These are phyloP conservation scores for Pterophyllum scalare DNA, from an alignment of 2,113 vertebrate genomes.

Conservation along the genomic window DNA sequence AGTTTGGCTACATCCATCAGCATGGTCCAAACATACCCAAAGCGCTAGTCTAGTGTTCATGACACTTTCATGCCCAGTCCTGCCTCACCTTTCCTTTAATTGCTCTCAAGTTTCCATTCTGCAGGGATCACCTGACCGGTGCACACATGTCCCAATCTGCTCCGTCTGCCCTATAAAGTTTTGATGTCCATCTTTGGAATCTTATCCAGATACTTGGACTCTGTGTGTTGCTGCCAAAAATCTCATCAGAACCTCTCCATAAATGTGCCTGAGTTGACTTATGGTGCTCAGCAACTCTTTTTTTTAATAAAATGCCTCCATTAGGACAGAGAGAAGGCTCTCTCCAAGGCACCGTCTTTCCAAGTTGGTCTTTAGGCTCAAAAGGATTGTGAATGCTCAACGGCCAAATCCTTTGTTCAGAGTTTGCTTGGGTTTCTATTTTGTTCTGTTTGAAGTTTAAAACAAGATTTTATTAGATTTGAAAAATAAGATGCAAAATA, in stretches of 20 bases:
- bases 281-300: neutral
- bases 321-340: neutral
- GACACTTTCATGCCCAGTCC: neutral
- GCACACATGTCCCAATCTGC: neutral
- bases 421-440: neutral
- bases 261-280: conserved; percentile 10
- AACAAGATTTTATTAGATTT: conserved; percentile 10
- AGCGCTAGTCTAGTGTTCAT: neutral
- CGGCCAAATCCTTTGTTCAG: neutral
- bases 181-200: neutral
- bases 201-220: neutral
- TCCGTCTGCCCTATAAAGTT: neutral
- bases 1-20: neutral
- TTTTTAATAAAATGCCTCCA: neutral
- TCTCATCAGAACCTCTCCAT: neutral
- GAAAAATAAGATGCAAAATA: conserved; percentile 8
- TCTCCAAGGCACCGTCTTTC: conserved; percentile 3
- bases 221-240: neutral
- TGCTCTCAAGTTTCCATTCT: neutral
- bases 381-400: neutral
- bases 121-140: neutral
- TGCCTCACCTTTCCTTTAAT: neutral
- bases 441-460: neutral
- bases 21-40: neutral
- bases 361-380: neutral